phyloP scores from a whole-genome alignment of 2,888 invertebrate species.

The Pardosa pseudoannulata region DNA sequence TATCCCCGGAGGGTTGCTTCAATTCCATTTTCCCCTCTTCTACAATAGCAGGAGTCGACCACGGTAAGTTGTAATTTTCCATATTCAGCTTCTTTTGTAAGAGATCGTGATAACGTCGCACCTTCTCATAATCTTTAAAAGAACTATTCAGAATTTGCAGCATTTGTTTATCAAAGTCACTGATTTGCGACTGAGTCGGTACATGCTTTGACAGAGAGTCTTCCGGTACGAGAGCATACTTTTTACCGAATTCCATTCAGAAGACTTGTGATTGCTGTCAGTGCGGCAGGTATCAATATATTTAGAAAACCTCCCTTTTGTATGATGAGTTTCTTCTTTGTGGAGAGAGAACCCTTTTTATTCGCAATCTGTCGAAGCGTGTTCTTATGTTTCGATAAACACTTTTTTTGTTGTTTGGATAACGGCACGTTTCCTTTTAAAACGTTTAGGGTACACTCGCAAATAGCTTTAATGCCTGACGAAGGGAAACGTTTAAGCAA shows the following conservation, averaged over 20 bases:
- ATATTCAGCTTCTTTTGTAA: slow-evolving; percentile 11
- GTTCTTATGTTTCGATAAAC: background rate
- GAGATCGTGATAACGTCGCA: background rate
- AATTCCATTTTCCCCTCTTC: too few relatives aligned
- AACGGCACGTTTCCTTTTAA: slow-evolving; percentile 7
- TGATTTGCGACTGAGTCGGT: background rate
- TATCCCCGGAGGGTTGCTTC: too few relatives aligned
- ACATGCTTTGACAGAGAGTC: background rate
- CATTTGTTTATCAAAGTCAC: slow-evolving; percentile 13
- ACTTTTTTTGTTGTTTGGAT: background rate
- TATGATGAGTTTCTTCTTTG: background rate
- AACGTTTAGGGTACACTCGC: background rate
- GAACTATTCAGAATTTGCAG: background rate
- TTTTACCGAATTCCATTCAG: slow-evolving; percentile 24
- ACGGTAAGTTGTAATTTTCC: background rate
- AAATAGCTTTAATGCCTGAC: background rate
- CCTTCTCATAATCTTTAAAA: background rate
- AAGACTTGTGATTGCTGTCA: background rate
- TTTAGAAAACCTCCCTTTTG: slow-evolving; percentile 19
- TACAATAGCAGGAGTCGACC: too few relatives aligned
- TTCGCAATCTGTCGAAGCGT: background rate
- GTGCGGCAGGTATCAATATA: background rate
- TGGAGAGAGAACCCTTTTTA: background rate
- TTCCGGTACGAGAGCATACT: background rate
- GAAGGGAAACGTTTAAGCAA: background rate